These are phyloP conservation scores for Callithrix jacchus DNA, from an alignment of 2,113 vertebrate species.

Conservation along the genomic window DNA sequence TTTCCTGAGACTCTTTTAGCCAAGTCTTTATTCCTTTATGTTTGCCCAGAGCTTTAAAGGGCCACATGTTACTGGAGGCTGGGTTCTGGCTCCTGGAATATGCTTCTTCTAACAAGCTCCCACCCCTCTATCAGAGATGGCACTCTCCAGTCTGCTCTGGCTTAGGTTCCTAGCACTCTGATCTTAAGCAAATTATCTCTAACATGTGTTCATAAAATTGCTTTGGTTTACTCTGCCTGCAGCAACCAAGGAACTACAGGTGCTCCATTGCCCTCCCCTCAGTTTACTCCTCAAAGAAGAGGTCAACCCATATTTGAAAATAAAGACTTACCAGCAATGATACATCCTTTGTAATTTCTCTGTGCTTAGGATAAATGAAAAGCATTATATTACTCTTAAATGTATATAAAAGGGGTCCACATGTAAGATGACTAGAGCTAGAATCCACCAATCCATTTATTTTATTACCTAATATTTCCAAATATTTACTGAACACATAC, in stretches of 20 bases:
- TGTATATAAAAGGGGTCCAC: neutral
- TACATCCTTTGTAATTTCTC: slow-evolving; percentile 30
- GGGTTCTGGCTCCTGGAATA: neutral
- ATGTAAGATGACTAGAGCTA: slow-evolving; percentile 2
- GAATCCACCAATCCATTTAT: neutral
- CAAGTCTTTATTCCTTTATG: neutral
- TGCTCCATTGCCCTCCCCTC: neutral
- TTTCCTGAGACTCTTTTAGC: neutral
- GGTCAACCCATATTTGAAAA: neutral
- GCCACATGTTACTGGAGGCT: neutral
- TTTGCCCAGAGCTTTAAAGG: slow-evolving; percentile 6
- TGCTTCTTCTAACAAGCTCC: neutral
- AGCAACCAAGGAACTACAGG: neutral
- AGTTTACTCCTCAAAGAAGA: neutral
- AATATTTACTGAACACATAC: neutral
- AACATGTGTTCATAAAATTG: neutral
- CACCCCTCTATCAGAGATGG: neutral
- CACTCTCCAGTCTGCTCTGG: neutral
- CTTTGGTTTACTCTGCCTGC: neutral
- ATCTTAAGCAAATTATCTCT: neutral
- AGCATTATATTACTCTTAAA: slow-evolving; percentile 54
- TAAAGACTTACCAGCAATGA: slow-evolving; percentile 58
- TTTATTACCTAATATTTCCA: slow-evolving; percentile 20
- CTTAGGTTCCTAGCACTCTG: neutral
- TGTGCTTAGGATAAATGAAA: slow-evolving; percentile 50